These are phyloP conservation scores for Meta bourneti DNA, from an alignment of 2,888 invertebrate species.

Conservation along the genomic window DNA sequence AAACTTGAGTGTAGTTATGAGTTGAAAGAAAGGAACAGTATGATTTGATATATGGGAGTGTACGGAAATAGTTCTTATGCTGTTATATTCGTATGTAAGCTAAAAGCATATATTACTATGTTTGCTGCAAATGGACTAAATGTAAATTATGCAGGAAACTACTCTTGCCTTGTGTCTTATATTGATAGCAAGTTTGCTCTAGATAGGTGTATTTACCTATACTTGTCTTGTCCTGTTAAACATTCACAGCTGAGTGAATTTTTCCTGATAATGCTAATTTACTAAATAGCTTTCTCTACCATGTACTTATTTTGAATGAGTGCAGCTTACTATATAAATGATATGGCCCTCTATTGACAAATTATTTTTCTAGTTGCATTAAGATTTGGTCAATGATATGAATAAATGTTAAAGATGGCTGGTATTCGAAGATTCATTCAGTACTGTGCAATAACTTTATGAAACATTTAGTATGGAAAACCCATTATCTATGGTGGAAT, in stretches of 20 bases:
- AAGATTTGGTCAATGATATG: constrained; percentile 28
- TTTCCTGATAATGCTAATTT: constrained; percentile 29
- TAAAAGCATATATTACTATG: not conserved
- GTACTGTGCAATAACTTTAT: not conserved
- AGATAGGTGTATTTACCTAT: constrained; percentile 37
- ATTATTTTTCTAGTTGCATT: constrained; percentile 44
- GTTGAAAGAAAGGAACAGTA: constrained; percentile 16
- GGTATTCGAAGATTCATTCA: not conserved
- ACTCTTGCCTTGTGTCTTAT: constrained; percentile 9
- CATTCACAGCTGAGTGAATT: constrained; percentile 18
- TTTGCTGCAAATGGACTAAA: constrained; percentile 8
- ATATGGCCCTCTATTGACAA: constrained; percentile 20
- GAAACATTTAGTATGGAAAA: no score
- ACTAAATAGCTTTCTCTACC: constrained; percentile 26
- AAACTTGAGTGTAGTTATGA: not conserved
- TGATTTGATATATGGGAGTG: constrained; percentile 26
- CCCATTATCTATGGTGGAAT: no score
- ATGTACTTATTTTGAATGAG: constrained; percentile 51
- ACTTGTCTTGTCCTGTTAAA: constrained; percentile 29
- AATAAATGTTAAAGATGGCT: not conserved
- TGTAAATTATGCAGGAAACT: constrained; percentile 14
- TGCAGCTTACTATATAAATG: constrained; percentile 27
- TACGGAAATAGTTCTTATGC: not conserved
- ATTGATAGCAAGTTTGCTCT: constrained; percentile 2
- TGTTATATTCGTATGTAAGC: constrained; percentile 26